phyloP scores from a whole-genome alignment of 2,113 vertebrate species.

The Melospiza georgiana region DNA sequence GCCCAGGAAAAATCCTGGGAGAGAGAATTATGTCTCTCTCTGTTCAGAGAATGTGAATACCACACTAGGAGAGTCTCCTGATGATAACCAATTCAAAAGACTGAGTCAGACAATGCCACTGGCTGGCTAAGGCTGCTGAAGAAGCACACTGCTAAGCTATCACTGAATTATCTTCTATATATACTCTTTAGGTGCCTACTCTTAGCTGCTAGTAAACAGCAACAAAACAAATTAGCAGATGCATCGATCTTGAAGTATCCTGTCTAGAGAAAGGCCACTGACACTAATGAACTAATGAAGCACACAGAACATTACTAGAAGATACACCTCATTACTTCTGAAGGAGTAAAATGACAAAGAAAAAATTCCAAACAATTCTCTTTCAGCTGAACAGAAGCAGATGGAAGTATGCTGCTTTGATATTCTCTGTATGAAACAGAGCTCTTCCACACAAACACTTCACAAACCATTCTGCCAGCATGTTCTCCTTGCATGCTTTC shows the following conservation, averaged over 20 bases:
- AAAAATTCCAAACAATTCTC: background rate
- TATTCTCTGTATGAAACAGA: background rate
- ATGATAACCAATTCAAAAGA: background rate
- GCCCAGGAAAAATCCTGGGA: background rate
- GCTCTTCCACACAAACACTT: background rate
- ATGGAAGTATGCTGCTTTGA: background rate
- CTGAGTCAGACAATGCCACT: background rate
- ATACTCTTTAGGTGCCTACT: accelerated
- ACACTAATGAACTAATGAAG: background rate
- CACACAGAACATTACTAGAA: background rate
- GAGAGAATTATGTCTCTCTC: too few species aligned
- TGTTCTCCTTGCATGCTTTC: background rate
- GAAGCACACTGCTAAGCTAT: background rate
- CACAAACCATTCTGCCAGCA: background rate
- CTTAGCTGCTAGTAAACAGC: background rate
- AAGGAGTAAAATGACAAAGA: background rate
- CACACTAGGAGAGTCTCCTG: background rate
- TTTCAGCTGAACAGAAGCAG: background rate
- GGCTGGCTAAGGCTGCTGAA: background rate
- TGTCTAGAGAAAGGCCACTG: background rate
- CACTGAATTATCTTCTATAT: background rate
- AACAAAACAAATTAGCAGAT: background rate
- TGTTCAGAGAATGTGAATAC: background rate
- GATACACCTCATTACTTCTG: background rate
- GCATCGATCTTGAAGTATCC: background rate